These are phyloP conservation scores for Mobula hypostoma DNA, from an alignment of 2,113 vertebrate genomes.

Conservation along the genomic window DNA sequence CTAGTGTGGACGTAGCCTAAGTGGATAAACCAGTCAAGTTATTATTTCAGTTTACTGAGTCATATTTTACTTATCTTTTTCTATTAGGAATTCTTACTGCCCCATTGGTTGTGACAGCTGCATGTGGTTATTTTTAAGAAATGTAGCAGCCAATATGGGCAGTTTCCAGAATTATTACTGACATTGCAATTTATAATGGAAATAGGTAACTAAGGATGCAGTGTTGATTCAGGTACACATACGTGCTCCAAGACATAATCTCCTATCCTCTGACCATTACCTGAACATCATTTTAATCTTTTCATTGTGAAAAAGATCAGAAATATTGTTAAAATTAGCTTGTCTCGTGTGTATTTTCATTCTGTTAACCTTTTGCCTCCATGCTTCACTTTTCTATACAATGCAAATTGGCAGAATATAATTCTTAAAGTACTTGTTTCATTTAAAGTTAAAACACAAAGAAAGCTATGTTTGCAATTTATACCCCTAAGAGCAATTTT, in stretches of 20 bases:
- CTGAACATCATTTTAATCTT: background rate
- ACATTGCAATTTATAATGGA: background rate
- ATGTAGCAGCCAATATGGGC: background rate
- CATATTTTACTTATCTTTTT: background rate
- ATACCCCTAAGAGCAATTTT: background rate
- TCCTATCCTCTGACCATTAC: background rate
- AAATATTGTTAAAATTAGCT: background rate
- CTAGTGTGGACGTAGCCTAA: too few species aligned
- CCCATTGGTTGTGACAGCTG: background rate
- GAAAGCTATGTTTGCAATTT: background rate
- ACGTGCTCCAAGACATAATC: background rate
- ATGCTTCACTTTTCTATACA: background rate
- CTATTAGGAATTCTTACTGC: background rate
- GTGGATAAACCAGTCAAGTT: background rate
- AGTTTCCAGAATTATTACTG: background rate
- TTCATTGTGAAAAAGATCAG: background rate
- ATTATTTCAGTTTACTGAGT: background rate
- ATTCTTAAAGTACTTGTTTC: background rate
- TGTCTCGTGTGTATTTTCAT: background rate
- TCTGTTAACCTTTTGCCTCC: background rate
- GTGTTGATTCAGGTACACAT: background rate
- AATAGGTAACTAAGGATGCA: background rate
- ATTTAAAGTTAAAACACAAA: background rate
- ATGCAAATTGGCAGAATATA: background rate
- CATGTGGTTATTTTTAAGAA: background rate